phyloP scores from a whole-genome alignment of 2,113 vertebrate species.

The Desmodus rotundus region DNA sequence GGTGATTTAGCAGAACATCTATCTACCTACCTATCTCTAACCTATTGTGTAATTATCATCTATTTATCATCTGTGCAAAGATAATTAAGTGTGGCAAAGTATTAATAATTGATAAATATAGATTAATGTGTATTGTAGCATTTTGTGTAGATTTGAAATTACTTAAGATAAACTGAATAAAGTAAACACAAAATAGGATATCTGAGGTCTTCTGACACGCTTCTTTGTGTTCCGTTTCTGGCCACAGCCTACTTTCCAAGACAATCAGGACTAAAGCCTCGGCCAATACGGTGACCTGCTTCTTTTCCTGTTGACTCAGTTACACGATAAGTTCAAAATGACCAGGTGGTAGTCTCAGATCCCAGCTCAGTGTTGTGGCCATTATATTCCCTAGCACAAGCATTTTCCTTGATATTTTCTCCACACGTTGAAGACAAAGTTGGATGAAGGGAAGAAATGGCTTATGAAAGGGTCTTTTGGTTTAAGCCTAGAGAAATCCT shows the following conservation, averaged over 20 bases:
- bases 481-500: neutral
- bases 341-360: neutral
- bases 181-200: neutral
- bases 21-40: too few species aligned
- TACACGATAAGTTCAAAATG: neutral
- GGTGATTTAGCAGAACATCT: neutral
- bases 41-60: neutral
- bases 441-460: neutral
- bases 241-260: neutral
- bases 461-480: neutral
- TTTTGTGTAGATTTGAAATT: neutral
- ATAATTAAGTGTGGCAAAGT: neutral
- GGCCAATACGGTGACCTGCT: neutral
- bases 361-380: neutral
- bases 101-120: neutral
- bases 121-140: neutral
- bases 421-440: neutral
- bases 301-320: neutral
- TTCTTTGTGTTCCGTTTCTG: neutral
- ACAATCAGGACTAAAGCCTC: neutral
- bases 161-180: neutral
- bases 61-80: neutral
- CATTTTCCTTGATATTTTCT: neutral
- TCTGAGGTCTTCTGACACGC: neutral
- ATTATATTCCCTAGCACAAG: neutral